These are phyloP conservation scores for Myopa tessellatipennis DNA, from an alignment of 2,888 invertebrate genomes.

Conservation along the genomic window DNA sequence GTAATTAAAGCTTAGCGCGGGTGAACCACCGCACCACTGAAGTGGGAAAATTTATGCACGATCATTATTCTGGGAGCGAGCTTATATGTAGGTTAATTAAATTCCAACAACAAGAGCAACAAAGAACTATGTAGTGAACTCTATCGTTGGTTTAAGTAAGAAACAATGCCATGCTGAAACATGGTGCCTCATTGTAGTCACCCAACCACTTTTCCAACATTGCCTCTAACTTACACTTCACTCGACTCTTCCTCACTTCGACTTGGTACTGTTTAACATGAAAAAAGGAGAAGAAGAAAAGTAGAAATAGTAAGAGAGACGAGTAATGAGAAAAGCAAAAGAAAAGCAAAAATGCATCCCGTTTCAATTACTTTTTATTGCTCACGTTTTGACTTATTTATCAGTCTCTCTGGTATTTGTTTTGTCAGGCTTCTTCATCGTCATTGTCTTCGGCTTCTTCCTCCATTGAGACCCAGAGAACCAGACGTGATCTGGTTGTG, in stretches of 20 bases:
- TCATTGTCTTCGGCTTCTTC: background rate
- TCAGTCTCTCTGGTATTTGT: background rate
- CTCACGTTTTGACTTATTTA: conserved; percentile 48
- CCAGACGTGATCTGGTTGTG: background rate
- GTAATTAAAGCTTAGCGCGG: conserved; percentile 14
- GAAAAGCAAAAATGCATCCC: conserved; percentile 29
- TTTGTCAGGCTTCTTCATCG: background rate
- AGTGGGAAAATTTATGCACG: conserved; percentile 12
- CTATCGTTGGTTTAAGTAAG: background rate
- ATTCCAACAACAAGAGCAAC: conserved; percentile 18
- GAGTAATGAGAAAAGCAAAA: background rate
- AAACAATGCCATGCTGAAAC: background rate
- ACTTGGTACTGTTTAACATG: background rate
- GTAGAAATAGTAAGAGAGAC: background rate
- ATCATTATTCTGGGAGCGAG: conserved; percentile 15
- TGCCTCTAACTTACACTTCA: background rate
- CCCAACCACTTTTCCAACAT: background rate
- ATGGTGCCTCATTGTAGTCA: background rate
- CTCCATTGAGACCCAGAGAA: background rate
- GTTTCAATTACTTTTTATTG: conserved; percentile 49
- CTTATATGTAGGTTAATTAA: conserved; percentile 33
- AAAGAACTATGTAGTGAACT: background rate
- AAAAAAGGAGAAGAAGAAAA: background rate
- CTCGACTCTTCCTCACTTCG: background rate
- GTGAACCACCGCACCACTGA: background rate